These are phyloP conservation scores for Aphaenogaster rudis DNA, from an alignment of 1,140 invertebrate genomes.

Conservation along the genomic window DNA sequence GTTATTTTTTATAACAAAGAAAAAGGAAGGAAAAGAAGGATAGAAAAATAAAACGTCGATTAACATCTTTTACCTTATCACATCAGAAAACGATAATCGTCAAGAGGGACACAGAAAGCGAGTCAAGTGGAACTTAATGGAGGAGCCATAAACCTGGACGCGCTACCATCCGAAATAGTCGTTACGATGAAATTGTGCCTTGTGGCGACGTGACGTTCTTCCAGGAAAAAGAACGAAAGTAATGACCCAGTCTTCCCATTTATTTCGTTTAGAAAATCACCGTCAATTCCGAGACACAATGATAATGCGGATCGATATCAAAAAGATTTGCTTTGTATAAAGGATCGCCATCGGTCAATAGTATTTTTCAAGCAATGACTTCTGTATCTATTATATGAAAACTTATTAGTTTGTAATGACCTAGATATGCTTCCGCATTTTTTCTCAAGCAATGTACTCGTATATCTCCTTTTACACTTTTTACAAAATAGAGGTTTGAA, in stretches of 20 bases:
- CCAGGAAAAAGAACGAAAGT: slow-evolving; percentile 30
- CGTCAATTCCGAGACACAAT: slow-evolving; percentile 8
- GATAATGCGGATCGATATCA: background rate
- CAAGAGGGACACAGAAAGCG: slow-evolving; percentile 6
- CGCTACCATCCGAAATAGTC: slow-evolving; percentile 38
- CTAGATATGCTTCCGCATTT: background rate
- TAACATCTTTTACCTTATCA: slow-evolving; percentile 32
- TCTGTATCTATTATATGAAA: background rate
- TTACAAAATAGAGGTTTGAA: background rate
- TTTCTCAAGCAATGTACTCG: background rate
- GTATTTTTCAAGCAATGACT: slow-evolving; percentile 5
- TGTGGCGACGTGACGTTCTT: slow-evolving; percentile 23
- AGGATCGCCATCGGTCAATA: background rate
- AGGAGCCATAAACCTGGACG: slow-evolving; percentile 29
- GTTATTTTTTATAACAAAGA: background rate
- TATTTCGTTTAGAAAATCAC: slow-evolving; percentile 31
- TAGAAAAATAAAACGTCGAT: background rate
- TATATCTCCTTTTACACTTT: background rate
- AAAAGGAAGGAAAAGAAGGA: background rate
- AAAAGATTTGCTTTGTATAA: background rate
- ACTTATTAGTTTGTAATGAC: background rate
- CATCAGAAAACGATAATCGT: slow-evolving; percentile 28
- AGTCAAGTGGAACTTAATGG: slow-evolving; percentile 40
- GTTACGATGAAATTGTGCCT: slow-evolving; percentile 42
- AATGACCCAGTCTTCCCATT: slow-evolving; percentile 10